phyloP scores from a whole-genome alignment of 30 jellyfish, hydroid and myxozoan species.

The Morbakka virulenta region DNA sequence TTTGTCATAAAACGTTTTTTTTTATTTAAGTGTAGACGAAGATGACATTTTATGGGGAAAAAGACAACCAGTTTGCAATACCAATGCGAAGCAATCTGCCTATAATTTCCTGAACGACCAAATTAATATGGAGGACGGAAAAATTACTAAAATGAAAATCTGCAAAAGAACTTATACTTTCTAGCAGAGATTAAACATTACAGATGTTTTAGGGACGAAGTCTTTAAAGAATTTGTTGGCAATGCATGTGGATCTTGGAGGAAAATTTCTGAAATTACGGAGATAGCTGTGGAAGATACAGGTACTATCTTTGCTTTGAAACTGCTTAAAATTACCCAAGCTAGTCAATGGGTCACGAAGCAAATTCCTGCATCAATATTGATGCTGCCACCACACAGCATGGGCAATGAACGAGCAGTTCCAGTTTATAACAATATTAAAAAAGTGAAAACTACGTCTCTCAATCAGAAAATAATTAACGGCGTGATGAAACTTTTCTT shows the following conservation, averaged over 20 bases:
- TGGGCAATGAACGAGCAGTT: neutral
- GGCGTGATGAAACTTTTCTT: neutral
- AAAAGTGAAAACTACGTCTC: neutral
- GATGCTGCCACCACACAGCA: neutral
- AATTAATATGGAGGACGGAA: constrained; percentile 35
- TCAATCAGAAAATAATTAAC: neutral
- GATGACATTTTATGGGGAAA: too few species aligned
- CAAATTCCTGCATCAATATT: neutral
- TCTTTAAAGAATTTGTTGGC: neutral
- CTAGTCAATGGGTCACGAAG: neutral
- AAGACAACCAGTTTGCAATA: constrained; percentile 10
- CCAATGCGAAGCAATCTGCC: constrained; percentile 48
- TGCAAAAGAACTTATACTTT: neutral
- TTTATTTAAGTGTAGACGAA: too few species aligned
- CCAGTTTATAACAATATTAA: neutral
- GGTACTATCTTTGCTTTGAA: neutral
- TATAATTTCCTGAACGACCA: constrained; percentile 20
- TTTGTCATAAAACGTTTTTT: too few species aligned
- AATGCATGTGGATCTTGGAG: constrained; percentile 13
- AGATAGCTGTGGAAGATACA: neutral
- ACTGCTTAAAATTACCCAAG: neutral
- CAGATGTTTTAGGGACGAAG: neutral
- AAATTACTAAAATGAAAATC: constrained; percentile 33
- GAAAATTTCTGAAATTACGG: neutral
- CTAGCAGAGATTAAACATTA: neutral